Conservation (phyloP, 2,888 invertebrate species). For the Steinernema carpocapsae region DNA sequence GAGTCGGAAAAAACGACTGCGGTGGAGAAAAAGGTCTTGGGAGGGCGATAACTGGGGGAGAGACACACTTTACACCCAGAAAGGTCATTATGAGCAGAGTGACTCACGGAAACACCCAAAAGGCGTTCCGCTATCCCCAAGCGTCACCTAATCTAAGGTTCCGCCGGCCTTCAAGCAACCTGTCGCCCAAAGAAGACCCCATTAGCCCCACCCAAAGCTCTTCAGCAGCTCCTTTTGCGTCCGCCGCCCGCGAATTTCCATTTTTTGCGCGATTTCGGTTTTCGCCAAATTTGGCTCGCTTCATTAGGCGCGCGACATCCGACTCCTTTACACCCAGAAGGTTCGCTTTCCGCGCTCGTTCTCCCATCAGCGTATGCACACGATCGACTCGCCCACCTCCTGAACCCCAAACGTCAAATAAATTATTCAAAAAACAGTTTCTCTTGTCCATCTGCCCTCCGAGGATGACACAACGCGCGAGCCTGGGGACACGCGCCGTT, state of each 20-base stretch:
- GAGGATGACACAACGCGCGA: background rate
- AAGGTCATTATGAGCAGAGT: background rate
- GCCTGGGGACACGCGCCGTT: background rate
- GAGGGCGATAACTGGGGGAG: background rate
- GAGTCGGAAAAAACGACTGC: background rate
- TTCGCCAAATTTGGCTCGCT: background rate
- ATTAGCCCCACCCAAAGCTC: background rate
- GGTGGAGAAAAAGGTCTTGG: background rate
- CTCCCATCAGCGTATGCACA: no score
- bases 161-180: background rate
- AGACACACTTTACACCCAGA: background rate
- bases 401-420: background rate
- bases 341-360: no score
- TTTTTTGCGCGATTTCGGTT: background rate
- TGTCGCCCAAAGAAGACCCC: background rate
- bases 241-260: no score
- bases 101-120: background rate
- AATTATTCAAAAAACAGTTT: constrained; percentile 23
- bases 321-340: no score
- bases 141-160: background rate
- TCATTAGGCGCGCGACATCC: background rate
- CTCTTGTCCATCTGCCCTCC: background rate
- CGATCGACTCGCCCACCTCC: background rate
- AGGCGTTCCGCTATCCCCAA: background rate
- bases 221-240: background rate